These are phyloP conservation scores for Pangasius macronema DNA, from an alignment of 2,797 vertebrate genomes.

Conservation along the genomic window DNA sequence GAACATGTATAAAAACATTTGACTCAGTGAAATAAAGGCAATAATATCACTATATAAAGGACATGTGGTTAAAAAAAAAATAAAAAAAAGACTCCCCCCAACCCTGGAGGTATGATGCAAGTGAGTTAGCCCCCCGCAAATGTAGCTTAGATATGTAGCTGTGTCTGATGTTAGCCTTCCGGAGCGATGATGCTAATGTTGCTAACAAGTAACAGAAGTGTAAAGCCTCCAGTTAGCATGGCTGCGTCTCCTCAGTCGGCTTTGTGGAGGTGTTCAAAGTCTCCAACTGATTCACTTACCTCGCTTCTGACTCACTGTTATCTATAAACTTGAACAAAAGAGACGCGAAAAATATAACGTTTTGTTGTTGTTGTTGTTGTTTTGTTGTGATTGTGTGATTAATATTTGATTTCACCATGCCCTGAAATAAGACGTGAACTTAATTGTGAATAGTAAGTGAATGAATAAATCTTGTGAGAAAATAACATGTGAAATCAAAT, in stretches of 20 bases:
- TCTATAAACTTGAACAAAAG: no score
- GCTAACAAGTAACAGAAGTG: not conserved
- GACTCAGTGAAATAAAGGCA: not conserved
- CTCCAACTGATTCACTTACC: no score
- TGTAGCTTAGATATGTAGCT: not conserved
- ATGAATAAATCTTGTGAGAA: not conserved
- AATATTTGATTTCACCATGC: no score
- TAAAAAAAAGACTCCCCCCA: not conserved
- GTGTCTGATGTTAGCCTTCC: not conserved
- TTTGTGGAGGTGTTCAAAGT: no score
- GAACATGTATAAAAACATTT: not conserved
- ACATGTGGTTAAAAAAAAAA: not conserved
- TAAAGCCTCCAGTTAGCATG: not conserved
- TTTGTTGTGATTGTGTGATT: no score
- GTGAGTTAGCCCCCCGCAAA: not conserved
- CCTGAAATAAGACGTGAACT: not conserved
- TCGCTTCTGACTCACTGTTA: no score
- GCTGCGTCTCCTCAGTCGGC: no score
- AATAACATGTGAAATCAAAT: no score
- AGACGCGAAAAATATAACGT: no score
- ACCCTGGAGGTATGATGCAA: no score
- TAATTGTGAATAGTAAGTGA: not conserved
- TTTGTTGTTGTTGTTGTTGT: no score
- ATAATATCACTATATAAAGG: not conserved
- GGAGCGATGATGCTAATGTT: not conserved